These are phyloP conservation scores for Brachionus rotundiformis DNA, from an alignment of 1,140 invertebrate genomes.

Conservation along the genomic window DNA sequence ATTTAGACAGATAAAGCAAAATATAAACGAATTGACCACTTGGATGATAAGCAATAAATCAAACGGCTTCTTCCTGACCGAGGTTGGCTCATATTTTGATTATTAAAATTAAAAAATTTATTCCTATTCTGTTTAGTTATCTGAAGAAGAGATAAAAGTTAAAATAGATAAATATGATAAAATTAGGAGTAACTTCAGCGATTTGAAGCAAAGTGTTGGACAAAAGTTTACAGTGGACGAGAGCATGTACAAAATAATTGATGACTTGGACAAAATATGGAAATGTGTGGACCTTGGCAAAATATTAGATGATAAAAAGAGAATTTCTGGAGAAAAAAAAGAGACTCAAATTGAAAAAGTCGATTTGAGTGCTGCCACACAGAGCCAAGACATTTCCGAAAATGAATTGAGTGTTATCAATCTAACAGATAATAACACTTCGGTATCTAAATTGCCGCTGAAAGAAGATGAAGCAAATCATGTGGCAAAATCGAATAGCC, in stretches of 20 bases:
- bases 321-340: neutral
- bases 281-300: neutral
- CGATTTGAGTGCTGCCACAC: neutral
- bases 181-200: neutral
- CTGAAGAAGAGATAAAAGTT: neutral
- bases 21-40: neutral
- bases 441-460: neutral
- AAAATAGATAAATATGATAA: constrained; percentile 37
- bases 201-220: neutral
- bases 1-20: constrained; percentile 16
- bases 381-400: constrained; percentile 7
- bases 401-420: neutral
- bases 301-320: constrained; percentile 3
- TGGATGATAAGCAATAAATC: constrained; percentile 18
- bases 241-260: neutral
- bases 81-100: neutral
- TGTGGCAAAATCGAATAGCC: neutral
- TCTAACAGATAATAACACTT: neutral
- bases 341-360: neutral
- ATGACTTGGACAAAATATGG: constrained; percentile 7
- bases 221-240: neutral
- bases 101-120: no score
- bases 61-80: neutral
- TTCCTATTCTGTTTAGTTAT: neutral
- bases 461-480: neutral